A percentile compares a stretch with the other conserved stretches of the same genome.
Evolutionary conservation across 2,888 invertebrate species (phyloP).

Genomic region (Idaea straminata): DNA sequence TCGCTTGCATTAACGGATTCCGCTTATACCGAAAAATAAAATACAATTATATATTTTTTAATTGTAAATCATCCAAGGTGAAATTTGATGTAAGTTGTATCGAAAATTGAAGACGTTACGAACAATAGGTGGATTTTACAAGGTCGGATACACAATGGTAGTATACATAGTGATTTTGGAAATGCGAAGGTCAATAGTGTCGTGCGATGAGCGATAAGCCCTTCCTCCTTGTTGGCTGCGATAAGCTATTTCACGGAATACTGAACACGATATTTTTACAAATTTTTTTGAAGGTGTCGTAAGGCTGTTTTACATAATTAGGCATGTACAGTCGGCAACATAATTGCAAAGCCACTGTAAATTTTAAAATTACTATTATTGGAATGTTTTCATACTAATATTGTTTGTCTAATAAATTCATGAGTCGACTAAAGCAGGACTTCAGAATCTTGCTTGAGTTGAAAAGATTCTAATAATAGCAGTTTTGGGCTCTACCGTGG

Average conservation of each 20-base stretch:
- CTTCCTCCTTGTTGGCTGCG: slow-evolving; percentile 58
- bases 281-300: slow-evolving; percentile 12
- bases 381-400: too few species aligned
- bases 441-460: too few species aligned
- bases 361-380: too few species aligned
- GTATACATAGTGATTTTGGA: slow-evolving; percentile 61
- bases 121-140: slow-evolving; percentile 52
- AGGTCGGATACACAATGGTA: slow-evolving; percentile 61
- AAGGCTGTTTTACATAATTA: slow-evolving; percentile 13
- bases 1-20: slow-evolving; percentile 4
- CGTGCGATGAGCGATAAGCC: slow-evolving; percentile 60
- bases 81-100: slow-evolving; percentile 58
- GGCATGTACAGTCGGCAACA: background rate
- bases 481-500: too few species aligned
- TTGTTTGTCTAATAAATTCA: too few species aligned
- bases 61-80: slow-evolving; percentile 66
- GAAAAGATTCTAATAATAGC: too few species aligned
- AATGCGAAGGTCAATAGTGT: slow-evolving; percentile 66
- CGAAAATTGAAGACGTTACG: slow-evolving; percentile 57
- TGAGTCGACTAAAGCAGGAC: too few species aligned
- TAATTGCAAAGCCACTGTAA: too few species aligned
- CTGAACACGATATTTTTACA: slow-evolving; percentile 31
- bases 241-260: slow-evolving; percentile 65
- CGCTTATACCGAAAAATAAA: slow-evolving; percentile 8
- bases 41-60: slow-evolving; percentile 50